Evolutionary conservation across 2,113 vertebrate species (phyloP).

Genomic region (Aspidoscelis tigris): DNA sequence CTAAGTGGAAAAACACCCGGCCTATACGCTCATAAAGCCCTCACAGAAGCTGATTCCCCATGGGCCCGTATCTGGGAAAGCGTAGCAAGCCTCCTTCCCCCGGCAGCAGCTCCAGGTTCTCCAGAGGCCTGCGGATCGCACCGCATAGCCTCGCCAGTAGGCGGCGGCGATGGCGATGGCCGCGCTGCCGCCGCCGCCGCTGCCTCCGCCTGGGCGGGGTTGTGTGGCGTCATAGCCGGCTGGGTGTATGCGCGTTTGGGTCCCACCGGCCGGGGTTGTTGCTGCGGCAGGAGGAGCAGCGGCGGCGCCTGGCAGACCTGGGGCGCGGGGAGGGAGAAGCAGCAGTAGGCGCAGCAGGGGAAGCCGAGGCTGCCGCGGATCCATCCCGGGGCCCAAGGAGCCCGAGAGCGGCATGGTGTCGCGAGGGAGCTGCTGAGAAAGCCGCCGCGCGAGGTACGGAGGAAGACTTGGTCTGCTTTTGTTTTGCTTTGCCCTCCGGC

Average conservation of each 20-base stretch:
- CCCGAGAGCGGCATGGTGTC: not conserved
- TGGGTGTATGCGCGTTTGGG: not conserved
- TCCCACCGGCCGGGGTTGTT: not conserved
- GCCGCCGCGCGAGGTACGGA: not conserved
- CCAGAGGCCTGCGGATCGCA: not conserved
- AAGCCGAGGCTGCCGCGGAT: slow-evolving; percentile 2
- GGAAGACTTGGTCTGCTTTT: no score
- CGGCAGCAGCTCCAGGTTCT: no score
- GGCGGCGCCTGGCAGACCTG: not conserved
- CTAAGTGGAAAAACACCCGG: no score
- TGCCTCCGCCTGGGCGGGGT: not conserved
- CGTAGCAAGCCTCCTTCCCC: no score
- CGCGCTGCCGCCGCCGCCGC: not conserved
- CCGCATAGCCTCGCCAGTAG: not conserved
- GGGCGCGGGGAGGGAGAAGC: not conserved
- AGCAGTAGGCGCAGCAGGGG: not conserved
- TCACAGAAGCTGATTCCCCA: no score
- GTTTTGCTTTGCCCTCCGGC: no score
- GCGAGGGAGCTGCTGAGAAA: not conserved
- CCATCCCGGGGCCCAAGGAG: not conserved
- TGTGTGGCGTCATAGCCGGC: slow-evolving; percentile 41
- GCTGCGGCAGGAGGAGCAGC: not conserved
- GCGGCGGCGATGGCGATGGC: not conserved
- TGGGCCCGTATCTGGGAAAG: no score
- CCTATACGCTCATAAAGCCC: no score